Evolutionary conservation across 2,797 vertebrate species (phyloP).

Genomic region (Sitta carolinensis): DNA sequence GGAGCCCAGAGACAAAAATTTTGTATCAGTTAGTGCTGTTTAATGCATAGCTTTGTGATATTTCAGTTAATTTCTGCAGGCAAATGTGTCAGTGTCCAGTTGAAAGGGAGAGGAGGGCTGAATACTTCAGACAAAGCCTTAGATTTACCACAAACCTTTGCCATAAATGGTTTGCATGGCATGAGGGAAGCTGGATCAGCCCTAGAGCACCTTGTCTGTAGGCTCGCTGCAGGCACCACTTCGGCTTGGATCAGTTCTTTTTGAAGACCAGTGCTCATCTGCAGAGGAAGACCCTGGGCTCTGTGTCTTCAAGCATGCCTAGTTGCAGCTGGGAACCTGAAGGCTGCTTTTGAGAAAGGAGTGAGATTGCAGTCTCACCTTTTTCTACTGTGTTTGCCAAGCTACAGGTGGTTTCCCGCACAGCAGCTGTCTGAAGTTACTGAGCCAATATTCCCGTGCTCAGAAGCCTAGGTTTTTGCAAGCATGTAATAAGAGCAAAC

Average conservation of each 20-base stretch:
- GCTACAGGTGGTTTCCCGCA: not conserved
- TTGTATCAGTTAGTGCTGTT: not conserved
- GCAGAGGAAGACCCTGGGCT: not conserved
- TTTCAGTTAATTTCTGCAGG: not conserved
- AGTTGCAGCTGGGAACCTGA: not conserved
- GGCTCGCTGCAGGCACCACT: fast-evolving
- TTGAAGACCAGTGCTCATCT: not conserved
- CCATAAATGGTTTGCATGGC: fast-evolving
- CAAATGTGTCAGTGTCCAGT: not conserved
- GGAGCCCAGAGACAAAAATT: not conserved
- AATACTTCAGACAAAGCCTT: not conserved
- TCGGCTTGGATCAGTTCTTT: not conserved
- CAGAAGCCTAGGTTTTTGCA: not conserved
- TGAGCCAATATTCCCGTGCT: not conserved
- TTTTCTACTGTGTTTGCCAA: not conserved
- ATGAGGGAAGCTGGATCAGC: not conserved
- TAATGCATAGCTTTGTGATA: not conserved
- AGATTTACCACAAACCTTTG: not conserved
- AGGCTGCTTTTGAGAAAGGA: not conserved
- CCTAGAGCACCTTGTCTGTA: fast-evolving
- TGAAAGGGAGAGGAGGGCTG: not conserved
- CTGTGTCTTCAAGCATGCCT: fast-evolving
- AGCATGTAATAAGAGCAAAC: not conserved
- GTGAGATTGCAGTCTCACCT: not conserved
- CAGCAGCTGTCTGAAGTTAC: not conserved